Conservation (phyloP, 2,113 vertebrate genomes). For the Hippopotamus amphibius region DNA sequence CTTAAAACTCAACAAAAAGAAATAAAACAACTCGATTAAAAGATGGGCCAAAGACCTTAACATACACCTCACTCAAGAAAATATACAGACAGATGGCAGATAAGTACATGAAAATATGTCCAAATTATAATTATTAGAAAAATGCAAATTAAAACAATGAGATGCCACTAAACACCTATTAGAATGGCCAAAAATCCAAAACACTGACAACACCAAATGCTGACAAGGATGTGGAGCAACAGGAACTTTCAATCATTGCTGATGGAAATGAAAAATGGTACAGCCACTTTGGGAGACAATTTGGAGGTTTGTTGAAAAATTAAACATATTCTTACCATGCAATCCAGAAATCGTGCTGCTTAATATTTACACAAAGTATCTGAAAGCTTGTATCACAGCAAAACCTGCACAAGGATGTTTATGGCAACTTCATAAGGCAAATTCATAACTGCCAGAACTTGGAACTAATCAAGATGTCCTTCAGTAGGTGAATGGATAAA, state of each 20-base stretch:
- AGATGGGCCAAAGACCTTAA: neutral
- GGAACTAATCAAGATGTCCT: neutral
- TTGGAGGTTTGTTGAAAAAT: neutral
- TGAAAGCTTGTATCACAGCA: neutral
- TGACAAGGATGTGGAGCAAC: neutral
- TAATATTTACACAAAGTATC: neutral
- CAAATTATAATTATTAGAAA: neutral
- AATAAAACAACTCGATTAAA: neutral
- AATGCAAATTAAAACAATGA: neutral
- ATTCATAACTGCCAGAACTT: neutral
- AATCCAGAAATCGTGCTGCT: neutral
- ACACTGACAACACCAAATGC: neutral
- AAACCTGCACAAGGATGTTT: neutral
- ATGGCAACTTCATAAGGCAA: neutral
- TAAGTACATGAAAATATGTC: neutral
- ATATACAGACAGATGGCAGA: neutral
- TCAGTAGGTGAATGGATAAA: neutral
- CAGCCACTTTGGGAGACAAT: neutral
- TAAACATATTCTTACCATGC: neutral
- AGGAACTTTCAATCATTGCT: neutral
- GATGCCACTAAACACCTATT: too few relatives aligned
- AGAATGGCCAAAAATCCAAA: neutral
- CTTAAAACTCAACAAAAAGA: neutral
- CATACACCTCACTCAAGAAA: neutral
- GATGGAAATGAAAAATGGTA: neutral